Evolutionary conservation across 1,140 invertebrate species (phyloP).

Genomic region (Cherax destructor): DNA sequence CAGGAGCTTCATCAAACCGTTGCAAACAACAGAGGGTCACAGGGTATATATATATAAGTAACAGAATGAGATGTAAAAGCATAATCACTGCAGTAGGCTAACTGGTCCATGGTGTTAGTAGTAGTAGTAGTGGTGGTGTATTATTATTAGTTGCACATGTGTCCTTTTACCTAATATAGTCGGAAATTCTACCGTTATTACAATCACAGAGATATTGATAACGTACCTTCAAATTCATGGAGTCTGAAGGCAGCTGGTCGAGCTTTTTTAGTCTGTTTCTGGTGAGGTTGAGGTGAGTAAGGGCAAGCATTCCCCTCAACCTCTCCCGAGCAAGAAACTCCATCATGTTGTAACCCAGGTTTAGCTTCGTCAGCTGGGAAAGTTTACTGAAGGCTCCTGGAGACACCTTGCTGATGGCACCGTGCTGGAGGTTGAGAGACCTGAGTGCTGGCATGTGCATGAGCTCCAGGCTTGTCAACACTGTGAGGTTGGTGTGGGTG

Average conservation of each 20-base stretch:
- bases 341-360: constrained; percentile 89
- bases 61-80: no score
- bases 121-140: no score
- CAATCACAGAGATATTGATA: background rate
- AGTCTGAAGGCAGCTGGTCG: constrained; percentile 64
- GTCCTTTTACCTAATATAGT: no score
- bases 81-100: background rate
- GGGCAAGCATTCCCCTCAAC: constrained; percentile 78
- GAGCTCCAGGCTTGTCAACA: constrained; percentile 78
- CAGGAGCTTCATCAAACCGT: no score
- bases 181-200: background rate
- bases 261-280: constrained; percentile 64
- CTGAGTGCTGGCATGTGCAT: constrained; percentile 85
- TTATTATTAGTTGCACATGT: no score
- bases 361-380: constrained; percentile 77
- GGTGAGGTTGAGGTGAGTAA: constrained; percentile 72
- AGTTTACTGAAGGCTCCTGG: constrained; percentile 82
- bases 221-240: constrained; percentile 50
- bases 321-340: constrained; percentile 87
- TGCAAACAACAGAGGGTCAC: no score
- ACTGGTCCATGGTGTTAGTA: background rate
- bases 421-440: constrained; percentile 88
- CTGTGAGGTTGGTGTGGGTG: constrained; percentile 86
- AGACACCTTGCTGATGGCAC: constrained; percentile 86
- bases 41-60: no score